Percentiles rank a stretch among this genome's conserved stretches.
These are phyloP conservation scores for Ylistrum balloti DNA, from an alignment of 1,140 invertebrate genomes.

Conservation along the genomic window DNA sequence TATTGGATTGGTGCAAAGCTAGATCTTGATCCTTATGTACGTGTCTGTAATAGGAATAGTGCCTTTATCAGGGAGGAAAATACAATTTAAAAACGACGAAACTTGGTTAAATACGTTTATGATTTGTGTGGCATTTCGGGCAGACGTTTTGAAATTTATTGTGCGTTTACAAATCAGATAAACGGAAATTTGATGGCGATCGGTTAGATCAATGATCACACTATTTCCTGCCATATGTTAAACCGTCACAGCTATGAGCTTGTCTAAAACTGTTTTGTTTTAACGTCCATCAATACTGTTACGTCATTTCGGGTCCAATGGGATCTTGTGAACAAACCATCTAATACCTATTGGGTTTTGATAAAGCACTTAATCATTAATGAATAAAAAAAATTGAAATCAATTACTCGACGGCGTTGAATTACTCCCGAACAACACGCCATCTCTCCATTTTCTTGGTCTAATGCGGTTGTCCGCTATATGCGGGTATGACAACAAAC, in stretches of 20 bases:
- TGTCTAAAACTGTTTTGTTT: not conserved
- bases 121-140: no score
- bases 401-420: not conserved
- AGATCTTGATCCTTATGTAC: no score
- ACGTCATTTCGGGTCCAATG: not conserved
- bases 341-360: not conserved
- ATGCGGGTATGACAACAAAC: constrained; percentile 11
- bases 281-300: not conserved
- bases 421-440: not conserved
- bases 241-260: not conserved
- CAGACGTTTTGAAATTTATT: no score
- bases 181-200: not conserved
- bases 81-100: no score
- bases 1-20: no score
- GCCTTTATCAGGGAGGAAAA: no score
- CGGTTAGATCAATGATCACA: not conserved
- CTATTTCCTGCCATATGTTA: not conserved
- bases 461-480: not conserved
- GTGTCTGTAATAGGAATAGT: no score
- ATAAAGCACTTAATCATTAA: not conserved
- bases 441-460: not conserved
- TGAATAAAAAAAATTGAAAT: not conserved
- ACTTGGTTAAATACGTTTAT: no score
- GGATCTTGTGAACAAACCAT: not conserved
- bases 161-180: no score